Evolutionary conservation across 2,797 vertebrate genomes (phyloP).

Genomic region (Ciconia nigra): DNA sequence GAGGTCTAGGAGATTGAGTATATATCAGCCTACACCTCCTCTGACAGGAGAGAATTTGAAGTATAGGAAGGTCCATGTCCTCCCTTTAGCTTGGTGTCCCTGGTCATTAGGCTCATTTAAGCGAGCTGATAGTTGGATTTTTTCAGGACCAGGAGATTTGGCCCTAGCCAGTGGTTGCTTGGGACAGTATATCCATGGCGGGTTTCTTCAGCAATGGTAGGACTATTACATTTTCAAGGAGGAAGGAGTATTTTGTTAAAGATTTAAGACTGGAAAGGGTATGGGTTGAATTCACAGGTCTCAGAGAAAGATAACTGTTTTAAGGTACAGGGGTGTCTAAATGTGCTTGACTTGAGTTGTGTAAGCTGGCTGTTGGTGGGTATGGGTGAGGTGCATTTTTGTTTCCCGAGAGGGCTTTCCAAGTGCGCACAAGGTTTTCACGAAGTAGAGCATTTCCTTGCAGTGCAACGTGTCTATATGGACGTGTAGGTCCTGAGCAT

Average conservation of each 20-base stretch:
- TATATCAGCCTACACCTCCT: background rate
- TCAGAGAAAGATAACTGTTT: background rate
- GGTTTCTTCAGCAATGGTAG: background rate
- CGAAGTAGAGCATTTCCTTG: background rate
- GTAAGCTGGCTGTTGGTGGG: background rate
- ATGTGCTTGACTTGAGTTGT: background rate
- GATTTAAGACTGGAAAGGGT: background rate
- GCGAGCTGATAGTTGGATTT: background rate
- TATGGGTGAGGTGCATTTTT: accelerated
- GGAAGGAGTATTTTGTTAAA: background rate
- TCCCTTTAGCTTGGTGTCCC: background rate
- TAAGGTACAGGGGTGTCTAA: background rate
- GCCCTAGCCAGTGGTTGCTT: background rate
- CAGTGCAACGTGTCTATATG: background rate
- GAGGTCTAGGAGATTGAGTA: background rate
- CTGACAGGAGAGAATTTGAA: background rate
- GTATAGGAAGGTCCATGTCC: background rate
- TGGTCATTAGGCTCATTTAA: background rate
- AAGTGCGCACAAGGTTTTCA: background rate
- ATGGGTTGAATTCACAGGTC: background rate
- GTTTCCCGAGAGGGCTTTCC: background rate
- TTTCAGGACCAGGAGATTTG: background rate
- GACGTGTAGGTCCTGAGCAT: background rate
- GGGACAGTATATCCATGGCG: background rate
- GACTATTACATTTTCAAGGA: background rate